Evolutionary conservation across 2,113 vertebrate species (phyloP), one percentile per base, ranked within the genome.

Genomic region (Nothobranchius furzeri): DNA sequence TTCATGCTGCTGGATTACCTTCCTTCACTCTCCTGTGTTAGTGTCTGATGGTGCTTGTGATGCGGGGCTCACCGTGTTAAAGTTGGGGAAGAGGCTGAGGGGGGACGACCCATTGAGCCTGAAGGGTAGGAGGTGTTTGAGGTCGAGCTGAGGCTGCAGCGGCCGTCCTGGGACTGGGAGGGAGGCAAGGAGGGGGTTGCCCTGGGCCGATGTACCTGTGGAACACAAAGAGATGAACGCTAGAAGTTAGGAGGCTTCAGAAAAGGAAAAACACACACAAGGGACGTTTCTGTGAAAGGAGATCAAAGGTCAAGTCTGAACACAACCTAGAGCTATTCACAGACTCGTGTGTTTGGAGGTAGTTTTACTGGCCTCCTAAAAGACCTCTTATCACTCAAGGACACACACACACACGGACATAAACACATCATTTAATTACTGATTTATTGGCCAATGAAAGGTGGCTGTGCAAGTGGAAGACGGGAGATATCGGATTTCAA

Each of bases 51-150:
- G 36, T 0, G 46, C 49, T 40, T 9, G 48, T 42, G 7, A 68
- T 17, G 17, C 46, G 2, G 10, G 37, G 73, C 96, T 86, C 90
- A 98, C 98, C 79, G 95, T 95, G 87, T 95, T 98, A 85, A 99
- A 99, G 94, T 97, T 98, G 62, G 98, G 96, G 87, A 98, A 98
- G 78, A 99, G 95, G 91, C 93, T 98, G 90, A 98, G 95, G 0
- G 96, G 96, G 17, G 95, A 92, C 0, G 95, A 92, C 52, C 95
- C 95, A 89, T 96, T 98, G 90, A 98, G 93, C 76, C 96, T 93
- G 93, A 98, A 96, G 88, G 97, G 95, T 83, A 98, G 93, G 78
- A 98, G 95, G 88, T 98, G 95, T 87, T 98, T 99, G 89, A 98
- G 93, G 91, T 98, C 95, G 83, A 98, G 85, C 49, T 94, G 93